Percentiles rank a stretch among this genome's conserved stretches.
Conservation (phyloP, 2,888 invertebrate genomes). For the Scaeva pyrastri region DNA sequence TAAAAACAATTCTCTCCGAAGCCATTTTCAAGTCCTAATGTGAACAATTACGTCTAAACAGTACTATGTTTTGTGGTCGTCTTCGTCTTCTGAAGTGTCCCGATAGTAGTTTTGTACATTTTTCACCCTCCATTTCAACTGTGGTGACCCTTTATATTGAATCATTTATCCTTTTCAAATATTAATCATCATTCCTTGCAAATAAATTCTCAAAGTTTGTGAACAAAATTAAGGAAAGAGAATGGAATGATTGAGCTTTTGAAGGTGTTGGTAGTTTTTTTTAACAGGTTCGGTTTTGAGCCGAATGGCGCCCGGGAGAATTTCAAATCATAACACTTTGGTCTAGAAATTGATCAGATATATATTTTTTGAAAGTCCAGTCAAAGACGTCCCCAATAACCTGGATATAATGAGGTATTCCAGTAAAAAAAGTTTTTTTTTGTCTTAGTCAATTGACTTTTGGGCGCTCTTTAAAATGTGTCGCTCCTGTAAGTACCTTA, state of each 20-base stretch:
- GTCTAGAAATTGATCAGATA: too few species aligned
- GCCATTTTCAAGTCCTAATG: conserved; percentile 33
- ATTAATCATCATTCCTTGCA: conserved; percentile 60
- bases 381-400: neutral
- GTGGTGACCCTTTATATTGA: conserved; percentile 61
- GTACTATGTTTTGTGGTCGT: neutral
- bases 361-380: neutral
- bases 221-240: conserved; percentile 28
- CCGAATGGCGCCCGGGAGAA: neutral
- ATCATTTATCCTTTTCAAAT: conserved; percentile 41
- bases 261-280: conserved; percentile 1
- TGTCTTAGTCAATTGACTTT: neutral
- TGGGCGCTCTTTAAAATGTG: neutral
- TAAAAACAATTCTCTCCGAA: conserved; percentile 13
- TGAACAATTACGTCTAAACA: conserved; percentile 24
- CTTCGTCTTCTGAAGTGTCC: neutral
- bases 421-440: too few species aligned
- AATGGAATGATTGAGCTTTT: conserved; percentile 7
- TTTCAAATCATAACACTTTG: neutral
- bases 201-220: conserved; percentile 65
- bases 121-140: conserved; percentile 1
- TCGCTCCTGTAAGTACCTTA: neutral
- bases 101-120: neutral
- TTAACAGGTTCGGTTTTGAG: neutral
- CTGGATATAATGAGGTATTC: too few species aligned